These are phyloP conservation scores for Melangyna quadrimaculata DNA, from an alignment of 2,888 invertebrate genomes.

Conservation along the genomic window DNA sequence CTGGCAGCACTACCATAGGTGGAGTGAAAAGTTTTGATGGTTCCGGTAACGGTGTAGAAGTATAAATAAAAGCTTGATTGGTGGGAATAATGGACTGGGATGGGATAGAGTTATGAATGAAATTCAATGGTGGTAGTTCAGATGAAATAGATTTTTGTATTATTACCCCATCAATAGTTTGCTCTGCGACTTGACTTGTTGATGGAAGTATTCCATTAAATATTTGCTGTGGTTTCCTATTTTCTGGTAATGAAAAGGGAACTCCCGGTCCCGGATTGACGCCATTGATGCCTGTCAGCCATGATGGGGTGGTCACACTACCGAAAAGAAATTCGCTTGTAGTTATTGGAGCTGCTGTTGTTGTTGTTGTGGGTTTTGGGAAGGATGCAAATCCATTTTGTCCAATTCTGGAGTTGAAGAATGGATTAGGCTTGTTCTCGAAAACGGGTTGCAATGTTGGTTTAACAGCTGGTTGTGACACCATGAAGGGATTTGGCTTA, in stretches of 20 bases:
- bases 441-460: slow-evolving; percentile 39
- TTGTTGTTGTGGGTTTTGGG: slow-evolving; percentile 41
- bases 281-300: slow-evolving; percentile 78
- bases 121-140: slow-evolving; percentile 41
- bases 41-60: slow-evolving; percentile 51
- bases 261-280: slow-evolving; percentile 78
- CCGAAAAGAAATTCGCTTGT: slow-evolving; percentile 75
- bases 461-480: slow-evolving; percentile 11
- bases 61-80: slow-evolving; percentile 32
- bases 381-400: background rate
- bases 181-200: slow-evolving; percentile 41
- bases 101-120: slow-evolving; percentile 59
- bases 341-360: slow-evolving; percentile 67
- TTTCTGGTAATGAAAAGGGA: slow-evolving; percentile 69
- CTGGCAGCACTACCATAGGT: slow-evolving; percentile 49
- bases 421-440: slow-evolving; percentile 25
- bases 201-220: slow-evolving; percentile 72
- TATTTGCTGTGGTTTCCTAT: slow-evolving; percentile 29
- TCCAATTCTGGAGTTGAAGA: slow-evolving; percentile 20
- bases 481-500: slow-evolving; percentile 62
- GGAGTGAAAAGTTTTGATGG: slow-evolving; percentile 56
- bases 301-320: slow-evolving; percentile 77
- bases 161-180: slow-evolving; percentile 49
- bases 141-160: slow-evolving; percentile 67
- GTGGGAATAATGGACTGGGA: slow-evolving; percentile 55